Base-by-base conservation (phyloP, 1,140 invertebrate genomes). In the Tetranychus cinnabarinus region DNA sequence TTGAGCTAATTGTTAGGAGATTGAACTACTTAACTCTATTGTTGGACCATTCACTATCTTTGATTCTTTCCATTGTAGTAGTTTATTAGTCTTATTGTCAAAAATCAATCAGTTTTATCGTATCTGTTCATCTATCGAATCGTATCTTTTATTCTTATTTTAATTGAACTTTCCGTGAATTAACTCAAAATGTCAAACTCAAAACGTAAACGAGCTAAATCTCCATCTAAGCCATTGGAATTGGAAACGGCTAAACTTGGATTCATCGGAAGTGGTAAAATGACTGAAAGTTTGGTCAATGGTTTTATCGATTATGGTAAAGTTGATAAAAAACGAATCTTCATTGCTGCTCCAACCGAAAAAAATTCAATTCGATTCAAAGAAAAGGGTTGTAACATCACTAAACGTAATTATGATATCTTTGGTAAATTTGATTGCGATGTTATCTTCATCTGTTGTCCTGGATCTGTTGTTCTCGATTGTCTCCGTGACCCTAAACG, bases 261-360 rank as follows among this genome's bases (percentile, higher is more conserved):
- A 12, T 65, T 65, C 58, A 36, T 65, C 6, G 64, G 64, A 23
- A 64, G 58, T 2, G 64, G 64, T 36, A 65, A 65, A 39, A 65
- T 65, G 45, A 46, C 64, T 10, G 64, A 65, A 33, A 13, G 37
- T 5, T 56, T 64, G 3, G 52, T 65, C 8, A 47, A 55, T 2
- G 64, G 64, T 35, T 47, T 65, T 13, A 56, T 64, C 13, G 23
- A 59, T 34, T 35, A 45, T 33, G 61, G 34, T 10, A 65, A 63
- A 37, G 64, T 64, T 42, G 37, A 59, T n/a, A 46, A 63, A n/a
- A 56, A 50, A 12, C 13, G 47, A 31, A 64, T 64, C 13, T 65
- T 37, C 46, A 42, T 65, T 2, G 5, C 64, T 5, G 59, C 62
- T 31, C 60, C 60, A 13, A 58, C 48, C n/a, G 59, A 45, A 34